Conservation (phyloP, 2,888 invertebrate genomes). For the Rhodophaea formosa region DNA sequence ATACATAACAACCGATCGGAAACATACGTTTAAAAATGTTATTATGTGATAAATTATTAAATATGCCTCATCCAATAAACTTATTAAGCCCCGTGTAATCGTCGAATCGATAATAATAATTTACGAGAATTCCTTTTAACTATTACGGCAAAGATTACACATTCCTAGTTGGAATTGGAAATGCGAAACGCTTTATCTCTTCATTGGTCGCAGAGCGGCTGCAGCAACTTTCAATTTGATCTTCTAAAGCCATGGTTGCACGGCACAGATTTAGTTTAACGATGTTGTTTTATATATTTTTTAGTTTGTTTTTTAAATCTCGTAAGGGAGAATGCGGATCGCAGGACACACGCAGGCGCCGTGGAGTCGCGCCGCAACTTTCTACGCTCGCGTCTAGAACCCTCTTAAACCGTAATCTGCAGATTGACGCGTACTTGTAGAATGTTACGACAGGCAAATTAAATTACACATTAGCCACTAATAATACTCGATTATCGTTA, state of each 20-base stretch:
- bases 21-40: not conserved
- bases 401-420: conserved; percentile 77
- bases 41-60: not conserved
- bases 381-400: conserved; percentile 78
- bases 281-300: conserved; percentile 60
- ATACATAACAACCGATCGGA: conserved; percentile 6
- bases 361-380: conserved; percentile 77
- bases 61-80: not conserved
- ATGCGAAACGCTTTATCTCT: conserved; percentile 2
- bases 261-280: conserved; percentile 61
- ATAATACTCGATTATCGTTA: conserved; percentile 51
- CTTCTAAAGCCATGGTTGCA: conserved; percentile 48
- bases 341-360: conserved; percentile 78
- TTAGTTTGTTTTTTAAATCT: conserved; percentile 68
- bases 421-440: conserved; percentile 74
- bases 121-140: not conserved
- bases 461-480: conserved; percentile 64
- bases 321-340: conserved; percentile 73
- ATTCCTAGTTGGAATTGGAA: not conserved
- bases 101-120: not conserved
- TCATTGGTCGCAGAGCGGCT: not conserved
- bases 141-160: not conserved
- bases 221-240: conserved; percentile 25
- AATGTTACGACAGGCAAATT: conserved; percentile 75
- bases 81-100: not conserved